Conservation (phyloP, 2,113 vertebrate genomes). For the Triplophysa rosa region DNA sequence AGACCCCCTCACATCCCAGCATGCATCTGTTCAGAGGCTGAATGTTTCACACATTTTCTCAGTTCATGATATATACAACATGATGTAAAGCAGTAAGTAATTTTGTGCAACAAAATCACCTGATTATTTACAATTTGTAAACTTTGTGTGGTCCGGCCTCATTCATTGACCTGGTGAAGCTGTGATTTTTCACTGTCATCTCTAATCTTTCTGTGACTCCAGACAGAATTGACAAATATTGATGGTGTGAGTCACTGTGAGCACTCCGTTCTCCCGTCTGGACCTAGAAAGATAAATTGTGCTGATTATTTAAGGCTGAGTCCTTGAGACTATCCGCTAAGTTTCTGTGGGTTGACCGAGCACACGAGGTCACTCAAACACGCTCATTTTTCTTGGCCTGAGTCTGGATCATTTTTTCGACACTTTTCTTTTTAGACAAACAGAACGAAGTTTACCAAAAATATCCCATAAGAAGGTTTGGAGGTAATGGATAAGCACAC, state of each 20-base stretch:
- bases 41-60: neutral
- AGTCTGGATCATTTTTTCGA: neutral
- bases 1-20: conserved; percentile 27
- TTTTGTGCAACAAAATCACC: too few species aligned
- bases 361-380: conserved; percentile 32
- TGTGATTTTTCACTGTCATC: neutral
- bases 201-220: neutral
- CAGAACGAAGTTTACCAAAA: neutral
- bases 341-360: conserved; percentile 15
- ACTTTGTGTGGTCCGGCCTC: too few species aligned
- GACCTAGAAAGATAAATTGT: conserved; percentile 1
- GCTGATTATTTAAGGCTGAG: neutral
- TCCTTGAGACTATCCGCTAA: conserved; percentile 27
- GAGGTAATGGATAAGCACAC: neutral
- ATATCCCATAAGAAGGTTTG: neutral
- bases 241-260: neutral
- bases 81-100: neutral
- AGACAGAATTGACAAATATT: conserved; percentile 3
- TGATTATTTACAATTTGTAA: too few species aligned
- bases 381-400: conserved; percentile 28
- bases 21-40: neutral
- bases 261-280: neutral
- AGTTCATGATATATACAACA: neutral
- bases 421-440: neutral
- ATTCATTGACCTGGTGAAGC: too few species aligned